Evolutionary conservation across 2,113 vertebrate species (phyloP).

Genomic region (Macrotus californicus): DNA sequence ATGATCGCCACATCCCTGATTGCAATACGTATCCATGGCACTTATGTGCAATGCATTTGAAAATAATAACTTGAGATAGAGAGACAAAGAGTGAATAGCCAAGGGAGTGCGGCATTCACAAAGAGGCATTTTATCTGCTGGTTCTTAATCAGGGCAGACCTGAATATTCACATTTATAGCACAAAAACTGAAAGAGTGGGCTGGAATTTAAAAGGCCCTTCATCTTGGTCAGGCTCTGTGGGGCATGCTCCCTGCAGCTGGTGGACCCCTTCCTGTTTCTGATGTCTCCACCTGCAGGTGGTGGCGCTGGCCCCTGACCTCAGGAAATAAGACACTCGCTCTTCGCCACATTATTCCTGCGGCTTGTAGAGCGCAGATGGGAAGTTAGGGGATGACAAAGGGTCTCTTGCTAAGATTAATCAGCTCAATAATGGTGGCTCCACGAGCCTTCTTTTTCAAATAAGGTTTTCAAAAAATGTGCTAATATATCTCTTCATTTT

Average conservation of each 20-base stretch:
- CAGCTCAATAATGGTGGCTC: constrained; percentile 2
- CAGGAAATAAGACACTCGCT: not conserved
- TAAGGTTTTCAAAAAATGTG: not conserved
- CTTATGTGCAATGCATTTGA: not conserved
- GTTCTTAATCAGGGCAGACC: constrained; percentile 38
- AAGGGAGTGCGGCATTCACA: constrained; percentile 37
- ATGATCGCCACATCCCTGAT: not conserved
- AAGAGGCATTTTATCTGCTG: constrained; percentile 41
- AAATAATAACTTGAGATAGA: constrained; percentile 29
- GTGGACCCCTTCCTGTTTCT: not conserved
- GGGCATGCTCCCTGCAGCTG: constrained; percentile 22
- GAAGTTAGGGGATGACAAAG: constrained; percentile 19
- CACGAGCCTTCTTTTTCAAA: not conserved
- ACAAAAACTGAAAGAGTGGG: not conserved
- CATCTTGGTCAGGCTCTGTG: not conserved
- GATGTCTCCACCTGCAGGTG: constrained; percentile 25
- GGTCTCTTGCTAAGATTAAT: constrained; percentile 32
- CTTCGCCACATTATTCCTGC: not conserved
- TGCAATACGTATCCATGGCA: not conserved
- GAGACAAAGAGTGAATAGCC: constrained; percentile 34
- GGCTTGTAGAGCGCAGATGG: not conserved
- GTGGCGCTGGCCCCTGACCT: not conserved
- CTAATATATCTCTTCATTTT: not conserved
- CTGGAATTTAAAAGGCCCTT: constrained; percentile 36
- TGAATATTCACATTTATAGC: constrained; percentile 51